These are phyloP conservation scores for Ylistrum balloti DNA, from an alignment of 1,140 invertebrate species.

Conservation along the genomic window DNA sequence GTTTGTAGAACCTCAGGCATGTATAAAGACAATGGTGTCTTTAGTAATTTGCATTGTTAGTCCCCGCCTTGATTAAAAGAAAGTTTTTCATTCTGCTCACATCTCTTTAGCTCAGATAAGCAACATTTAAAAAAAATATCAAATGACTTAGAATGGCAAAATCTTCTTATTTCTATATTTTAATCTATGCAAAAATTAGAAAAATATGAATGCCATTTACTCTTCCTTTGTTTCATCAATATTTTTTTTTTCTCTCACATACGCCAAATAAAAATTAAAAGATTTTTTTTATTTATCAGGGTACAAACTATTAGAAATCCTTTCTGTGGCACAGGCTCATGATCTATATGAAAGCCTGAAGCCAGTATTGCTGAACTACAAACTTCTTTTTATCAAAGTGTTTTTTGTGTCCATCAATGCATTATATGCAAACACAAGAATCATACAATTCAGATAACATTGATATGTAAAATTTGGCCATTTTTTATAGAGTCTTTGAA, in stretches of 20 bases:
- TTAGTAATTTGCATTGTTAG: not conserved
- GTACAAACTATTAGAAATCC: not conserved
- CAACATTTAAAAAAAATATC: not conserved
- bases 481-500: not conserved
- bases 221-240: not conserved
- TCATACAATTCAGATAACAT: not conserved
- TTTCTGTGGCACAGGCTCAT: not conserved
- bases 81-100: not conserved
- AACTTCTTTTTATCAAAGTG: not conserved
- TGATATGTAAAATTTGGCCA: not conserved
- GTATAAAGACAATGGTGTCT: not conserved
- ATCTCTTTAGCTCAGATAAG: not conserved
- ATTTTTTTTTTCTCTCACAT: not conserved
- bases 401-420: not conserved
- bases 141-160: not conserved
- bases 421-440: not conserved
- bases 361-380: conserved; percentile 1
- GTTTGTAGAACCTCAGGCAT: conserved; percentile 31
- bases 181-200: not conserved
- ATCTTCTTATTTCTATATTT: not conserved
- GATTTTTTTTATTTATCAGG: not conserved
- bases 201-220: not conserved
- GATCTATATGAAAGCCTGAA: not conserved
- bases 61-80: not conserved
- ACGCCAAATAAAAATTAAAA: not conserved